Evolutionary conservation across 2,888 invertebrate genomes (phyloP), one percentile per base, ranked within the genome.

Genomic region (Drosophila anceps): DNA sequence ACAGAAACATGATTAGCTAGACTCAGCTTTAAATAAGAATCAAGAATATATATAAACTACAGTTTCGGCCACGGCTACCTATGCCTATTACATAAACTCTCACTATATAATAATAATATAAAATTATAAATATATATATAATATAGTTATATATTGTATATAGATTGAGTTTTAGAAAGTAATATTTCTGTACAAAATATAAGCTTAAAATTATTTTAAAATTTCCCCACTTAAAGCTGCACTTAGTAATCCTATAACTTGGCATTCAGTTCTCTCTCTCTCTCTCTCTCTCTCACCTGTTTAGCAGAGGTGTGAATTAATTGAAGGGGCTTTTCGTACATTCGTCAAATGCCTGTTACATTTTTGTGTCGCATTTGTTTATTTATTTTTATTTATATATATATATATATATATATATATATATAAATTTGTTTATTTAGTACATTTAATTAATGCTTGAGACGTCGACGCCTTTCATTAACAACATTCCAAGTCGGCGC

Each of bases 401-500:
- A n/a, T n/a, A n/a, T n/a, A n/a, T n/a, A n/a, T n/a, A n/a, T n/a
- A n/a, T n/a, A n/a, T n/a, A n/a, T n/a, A n/a, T n/a, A 63, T 73
- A 20, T 62, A 61, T 61, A 59, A 58, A 65, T 54, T 67, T 81
- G 88, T 76, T 84, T 84, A 82, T 82, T 88, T 76, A 77, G 78
- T 84, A 78, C 80, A 78, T 78, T 78, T 72, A 84, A 81, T 88
- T 81, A 86, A 82, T 65, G 67, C 83, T 68, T 43, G 69, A 68
- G 71, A 76, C 59, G 68, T 57, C 62, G 71, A 76, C 59, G 62
- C 59, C 72, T 69, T 64, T 75, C 48, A 88, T 88, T 88, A 89
- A 82, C 82, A 81, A 76, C 70, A 72, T 88, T 73, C 81, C 81
- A 46, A 69, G 33, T 73, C 82, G 85, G 85, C 86, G 86, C 88